Evolutionary conservation across 2,888 invertebrate species (phyloP).

Genomic region (Augochlorella aurata): DNA sequence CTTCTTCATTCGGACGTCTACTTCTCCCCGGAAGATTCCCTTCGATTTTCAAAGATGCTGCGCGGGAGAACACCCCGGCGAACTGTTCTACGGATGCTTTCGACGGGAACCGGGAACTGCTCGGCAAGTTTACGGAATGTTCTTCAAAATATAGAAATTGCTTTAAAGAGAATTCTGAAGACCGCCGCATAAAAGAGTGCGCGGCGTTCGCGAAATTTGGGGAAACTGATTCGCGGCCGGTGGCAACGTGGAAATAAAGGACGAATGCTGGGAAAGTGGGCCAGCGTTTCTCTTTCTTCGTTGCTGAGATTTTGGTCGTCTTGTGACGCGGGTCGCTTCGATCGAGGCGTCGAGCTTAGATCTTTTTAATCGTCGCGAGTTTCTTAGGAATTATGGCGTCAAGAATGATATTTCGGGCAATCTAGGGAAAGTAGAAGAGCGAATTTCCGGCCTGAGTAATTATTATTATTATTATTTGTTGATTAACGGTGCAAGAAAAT

Average conservation of each 20-base stretch:
- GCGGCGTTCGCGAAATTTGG: neutral
- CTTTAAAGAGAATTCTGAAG: conserved; percentile 27
- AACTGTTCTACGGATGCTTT: neutral
- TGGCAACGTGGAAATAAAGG: neutral
- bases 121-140: neutral
- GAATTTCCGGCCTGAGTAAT: too few species aligned
- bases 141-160: neutral
- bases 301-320: neutral
- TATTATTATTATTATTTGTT: too few species aligned
- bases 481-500: too few species aligned
- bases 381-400: too few species aligned
- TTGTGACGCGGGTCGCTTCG: too few species aligned
- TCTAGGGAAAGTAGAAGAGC: too few species aligned
- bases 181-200: neutral
- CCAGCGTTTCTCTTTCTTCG: neutral
- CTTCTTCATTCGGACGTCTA: conserved; percentile 4
- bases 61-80: neutral
- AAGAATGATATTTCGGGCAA: too few species aligned
- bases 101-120: neutral
- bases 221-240: neutral
- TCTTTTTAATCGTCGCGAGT: too few species aligned
- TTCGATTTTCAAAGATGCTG: neutral
- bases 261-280: neutral
- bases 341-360: too few species aligned
- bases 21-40: neutral